Percentiles rank a stretch among this genome's conserved stretches.
Conservation (phyloP, 2,797 vertebrate genomes). For the Microhierax caerulescens region DNA sequence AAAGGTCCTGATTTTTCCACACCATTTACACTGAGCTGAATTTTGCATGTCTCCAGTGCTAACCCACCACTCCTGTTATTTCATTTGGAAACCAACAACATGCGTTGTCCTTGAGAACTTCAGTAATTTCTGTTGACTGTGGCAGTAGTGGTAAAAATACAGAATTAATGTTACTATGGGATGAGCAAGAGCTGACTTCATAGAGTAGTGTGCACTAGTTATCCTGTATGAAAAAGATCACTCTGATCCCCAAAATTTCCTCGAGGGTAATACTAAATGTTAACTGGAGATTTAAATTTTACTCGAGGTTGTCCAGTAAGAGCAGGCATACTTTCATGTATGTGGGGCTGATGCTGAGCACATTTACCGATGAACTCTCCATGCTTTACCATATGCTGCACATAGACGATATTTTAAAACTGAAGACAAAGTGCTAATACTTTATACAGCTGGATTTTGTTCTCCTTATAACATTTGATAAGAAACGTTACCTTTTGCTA, state of each 20-base stretch:
- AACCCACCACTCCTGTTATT: neutral
- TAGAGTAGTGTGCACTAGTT: neutral
- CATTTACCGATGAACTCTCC: neutral
- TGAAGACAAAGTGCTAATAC: neutral
- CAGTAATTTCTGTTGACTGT: neutral
- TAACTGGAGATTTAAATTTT: neutral
- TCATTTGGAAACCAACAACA: neutral
- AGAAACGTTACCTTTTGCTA: neutral
- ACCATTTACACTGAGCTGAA: neutral
- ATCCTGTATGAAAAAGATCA: neutral
- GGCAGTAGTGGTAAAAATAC: neutral
- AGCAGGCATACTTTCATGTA: neutral
- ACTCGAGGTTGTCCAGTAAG: neutral
- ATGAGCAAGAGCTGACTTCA: neutral
- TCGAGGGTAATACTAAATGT: neutral
- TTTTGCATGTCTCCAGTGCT: neutral
- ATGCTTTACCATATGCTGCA: neutral
- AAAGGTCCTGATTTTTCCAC: neutral
- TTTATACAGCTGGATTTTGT: neutral
- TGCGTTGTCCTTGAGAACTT: neutral
- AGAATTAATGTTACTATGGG: neutral
- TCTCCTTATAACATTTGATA: neutral
- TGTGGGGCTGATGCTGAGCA: neutral
- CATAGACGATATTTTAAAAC: neutral
- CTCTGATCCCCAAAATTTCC: neutral